Evolutionary conservation across 2,113 vertebrate species (phyloP), one percentile per base, ranked within the genome.

Genomic region (Scolopax mira): DNA sequence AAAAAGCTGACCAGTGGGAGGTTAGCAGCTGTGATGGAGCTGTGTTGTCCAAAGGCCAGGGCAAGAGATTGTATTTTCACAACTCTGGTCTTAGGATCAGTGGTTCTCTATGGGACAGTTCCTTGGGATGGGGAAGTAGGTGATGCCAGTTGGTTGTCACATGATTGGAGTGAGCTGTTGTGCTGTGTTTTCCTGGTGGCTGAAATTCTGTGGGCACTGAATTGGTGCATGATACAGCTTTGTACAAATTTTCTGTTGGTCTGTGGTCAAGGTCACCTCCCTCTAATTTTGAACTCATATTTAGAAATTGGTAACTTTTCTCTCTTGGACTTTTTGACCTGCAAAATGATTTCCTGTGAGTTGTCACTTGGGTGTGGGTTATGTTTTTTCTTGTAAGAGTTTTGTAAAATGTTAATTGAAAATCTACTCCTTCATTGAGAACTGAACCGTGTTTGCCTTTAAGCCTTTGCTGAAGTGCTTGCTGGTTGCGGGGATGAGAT

Each of bases 381-480:
- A 6, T 42, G 15, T 44, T 44, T 44, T 44, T 18, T 44, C n/a
- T n/a, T n/a, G n/a, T n/a, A n/a, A n/a, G n/a, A n/a, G n/a, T n/a
- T n/a, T n/a, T n/a, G 3, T 54, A 49, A 82, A 92, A 81, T 0
- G 0, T 62, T 13, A 41, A 72, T 44, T 28, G 62, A 67, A 89
- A 86, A 65, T 48, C 13, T 49, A 25, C 3, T 49, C 33, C 11
- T 69, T 64, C 24, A 13, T 37, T 79, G 75, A 85, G 25, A 64
- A 33, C 8, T 37, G 55, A 79, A 64, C 13, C 8, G 5, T n/a
- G 7, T 44, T 88, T 88, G 11, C 24, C 33, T 71, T 86, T 57
- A 60, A 81, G 16, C 6, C 57, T 79, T 84, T 93, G 23, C 42
- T 89, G 61, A 72, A 93, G 57, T 11, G 11, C 46, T 92, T 92